phyloP scores from a whole-genome alignment of 2,797 vertebrate genomes.

The Dallia pectoralis region DNA sequence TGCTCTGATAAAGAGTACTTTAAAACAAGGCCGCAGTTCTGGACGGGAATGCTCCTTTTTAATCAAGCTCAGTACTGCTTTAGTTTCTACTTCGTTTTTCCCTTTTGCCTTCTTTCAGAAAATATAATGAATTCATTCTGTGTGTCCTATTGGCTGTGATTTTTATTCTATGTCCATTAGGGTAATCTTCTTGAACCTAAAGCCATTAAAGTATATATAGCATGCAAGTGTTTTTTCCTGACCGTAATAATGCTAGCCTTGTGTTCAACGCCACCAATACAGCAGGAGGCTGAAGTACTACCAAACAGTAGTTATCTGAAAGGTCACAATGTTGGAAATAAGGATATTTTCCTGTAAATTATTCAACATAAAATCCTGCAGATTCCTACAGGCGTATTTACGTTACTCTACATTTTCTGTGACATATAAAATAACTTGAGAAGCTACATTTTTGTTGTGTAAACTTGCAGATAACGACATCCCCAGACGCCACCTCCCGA shows the following conservation, averaged over 20 bases:
- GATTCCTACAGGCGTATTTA: too few species aligned
- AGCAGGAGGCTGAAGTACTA: not conserved
- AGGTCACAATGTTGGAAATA: not conserved
- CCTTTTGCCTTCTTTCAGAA: not conserved
- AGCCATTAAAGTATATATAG: not conserved
- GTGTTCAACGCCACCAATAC: not conserved
- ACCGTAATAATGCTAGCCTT: not conserved
- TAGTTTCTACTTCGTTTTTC: slow-evolving; percentile 17
- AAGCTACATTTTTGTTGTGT: too few species aligned
- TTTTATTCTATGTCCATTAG: not conserved
- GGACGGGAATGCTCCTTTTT: slow-evolving; percentile 8
- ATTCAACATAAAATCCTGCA: not conserved
- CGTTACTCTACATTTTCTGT: too few species aligned
- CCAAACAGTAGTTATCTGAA: not conserved
- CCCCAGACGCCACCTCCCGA: too few species aligned
- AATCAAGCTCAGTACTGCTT: slow-evolving; percentile 31
- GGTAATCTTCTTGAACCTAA: not conserved
- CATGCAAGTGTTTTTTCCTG: not conserved
- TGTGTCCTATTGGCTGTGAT: not conserved
- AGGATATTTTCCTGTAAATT: not conserved
- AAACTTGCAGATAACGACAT: too few species aligned
- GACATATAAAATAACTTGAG: too few species aligned
- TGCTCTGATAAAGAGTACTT: slow-evolving; percentile 26
- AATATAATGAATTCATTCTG: not conserved
- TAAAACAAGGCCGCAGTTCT: slow-evolving; percentile 13